These are phyloP conservation scores for Anorthoa munda DNA, from an alignment of 2,888 invertebrate species.

Conservation along the genomic window DNA sequence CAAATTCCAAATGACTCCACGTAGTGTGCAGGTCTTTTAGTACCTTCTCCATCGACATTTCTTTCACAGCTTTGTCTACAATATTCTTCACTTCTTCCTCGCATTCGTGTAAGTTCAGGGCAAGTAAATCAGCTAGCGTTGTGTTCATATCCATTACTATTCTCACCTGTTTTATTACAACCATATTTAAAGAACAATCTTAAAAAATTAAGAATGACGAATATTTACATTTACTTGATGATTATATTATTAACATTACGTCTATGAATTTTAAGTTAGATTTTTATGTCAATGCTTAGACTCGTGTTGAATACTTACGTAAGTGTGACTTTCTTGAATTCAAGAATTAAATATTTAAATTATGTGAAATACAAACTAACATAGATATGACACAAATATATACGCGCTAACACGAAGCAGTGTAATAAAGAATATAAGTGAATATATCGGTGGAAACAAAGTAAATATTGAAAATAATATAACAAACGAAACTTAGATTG, in stretches of 20 bases:
- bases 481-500: not conserved
- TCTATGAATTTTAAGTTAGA: conserved; percentile 24
- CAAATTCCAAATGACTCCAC: conserved; percentile 98
- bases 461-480: conserved; percentile 12
- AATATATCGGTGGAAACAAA: not conserved
- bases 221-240: conserved; percentile 24
- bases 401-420: conserved; percentile 43
- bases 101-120: conserved; percentile 98
- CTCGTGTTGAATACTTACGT: conserved; percentile 51
- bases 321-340: conserved; percentile 27
- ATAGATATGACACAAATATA: conserved; percentile 14
- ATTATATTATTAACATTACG: not conserved
- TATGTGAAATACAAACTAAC: conserved; percentile 32
- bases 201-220: not conserved
- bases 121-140: conserved; percentile 97
- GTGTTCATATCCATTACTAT: conserved; percentile 98
- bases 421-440: conserved; percentile 33
- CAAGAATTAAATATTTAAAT: conserved; percentile 21
- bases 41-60: conserved; percentile 99
- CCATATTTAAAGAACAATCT: not conserved
- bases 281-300: conserved; percentile 15
- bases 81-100: conserved; percentile 99
- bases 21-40: conserved; percentile 97
- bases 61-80: conserved; percentile 99
- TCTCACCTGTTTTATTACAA: conserved; percentile 92